These are phyloP conservation scores for Tribolium freemani DNA, from an alignment of 2,888 invertebrate species.

Conservation along the genomic window DNA sequence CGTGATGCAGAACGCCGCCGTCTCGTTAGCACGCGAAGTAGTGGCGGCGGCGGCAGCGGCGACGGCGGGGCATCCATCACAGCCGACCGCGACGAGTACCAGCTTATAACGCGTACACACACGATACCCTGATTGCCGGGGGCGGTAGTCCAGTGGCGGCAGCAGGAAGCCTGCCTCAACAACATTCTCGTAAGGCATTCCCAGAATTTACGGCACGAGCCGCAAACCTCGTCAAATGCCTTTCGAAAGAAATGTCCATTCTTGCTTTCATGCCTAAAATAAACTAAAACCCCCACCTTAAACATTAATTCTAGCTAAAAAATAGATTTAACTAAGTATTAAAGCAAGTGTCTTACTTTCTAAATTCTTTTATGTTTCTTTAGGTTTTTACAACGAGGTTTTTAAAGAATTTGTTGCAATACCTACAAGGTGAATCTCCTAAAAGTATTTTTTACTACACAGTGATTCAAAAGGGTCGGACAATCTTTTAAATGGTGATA, in stretches of 20 bases:
- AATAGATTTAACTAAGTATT: no score
- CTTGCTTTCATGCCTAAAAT: no score
- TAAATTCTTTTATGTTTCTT: no score
- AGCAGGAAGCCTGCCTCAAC: conserved; percentile 5
- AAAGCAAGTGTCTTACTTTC: no score
- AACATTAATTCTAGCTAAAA: no score
- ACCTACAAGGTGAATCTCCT: no score
- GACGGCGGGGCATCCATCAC: conserved; percentile 46
- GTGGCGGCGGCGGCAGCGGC: conserved; percentile 34
- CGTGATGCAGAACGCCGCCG: conserved; percentile 49
- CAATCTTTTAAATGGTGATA: no score
- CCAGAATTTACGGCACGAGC: not conserved
- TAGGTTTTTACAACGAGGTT: no score
- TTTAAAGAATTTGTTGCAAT: no score
- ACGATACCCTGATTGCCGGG: conserved; percentile 35
- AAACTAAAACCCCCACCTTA: no score
- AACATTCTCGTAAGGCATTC: not conserved
- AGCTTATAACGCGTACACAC: conserved; percentile 48
- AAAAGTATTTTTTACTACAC: no score
- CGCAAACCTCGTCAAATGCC: not conserved
- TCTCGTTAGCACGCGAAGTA: conserved; percentile 51
- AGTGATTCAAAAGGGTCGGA: no score
- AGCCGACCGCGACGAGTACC: conserved; percentile 48
- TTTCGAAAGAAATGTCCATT: not conserved
- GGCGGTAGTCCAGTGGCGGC: conserved; percentile 32